phyloP scores from a whole-genome alignment of 2,113 vertebrate genomes.

The Cathartes aura region DNA sequence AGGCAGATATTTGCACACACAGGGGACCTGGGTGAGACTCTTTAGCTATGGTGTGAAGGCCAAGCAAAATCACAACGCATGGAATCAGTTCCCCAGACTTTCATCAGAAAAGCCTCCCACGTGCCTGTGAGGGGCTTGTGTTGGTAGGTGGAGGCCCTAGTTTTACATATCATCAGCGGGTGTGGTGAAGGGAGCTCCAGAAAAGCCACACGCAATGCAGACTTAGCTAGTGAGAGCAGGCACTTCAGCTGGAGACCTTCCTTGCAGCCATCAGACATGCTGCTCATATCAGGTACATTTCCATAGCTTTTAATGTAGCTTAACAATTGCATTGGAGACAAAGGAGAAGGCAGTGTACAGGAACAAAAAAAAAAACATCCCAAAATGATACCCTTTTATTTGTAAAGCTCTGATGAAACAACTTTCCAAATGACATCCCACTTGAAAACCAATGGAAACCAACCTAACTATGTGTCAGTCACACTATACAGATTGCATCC shows the following conservation, averaged over 20 bases:
- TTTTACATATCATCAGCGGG: neutral
- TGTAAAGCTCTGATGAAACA: slow-evolving; percentile 83
- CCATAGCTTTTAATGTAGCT: neutral
- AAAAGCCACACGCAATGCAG: neutral
- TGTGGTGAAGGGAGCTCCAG: neutral
- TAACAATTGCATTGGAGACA: neutral
- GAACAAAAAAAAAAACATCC: slow-evolving; percentile 21
- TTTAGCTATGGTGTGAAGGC: neutral
- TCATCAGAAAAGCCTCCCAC: fast-evolving
- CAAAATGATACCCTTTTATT: slow-evolving; percentile 83
- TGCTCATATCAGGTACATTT: neutral
- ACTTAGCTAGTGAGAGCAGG: neutral
- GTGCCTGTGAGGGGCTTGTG: neutral
- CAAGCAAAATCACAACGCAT: neutral
- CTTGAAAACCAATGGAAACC: slow-evolving; percentile 76
- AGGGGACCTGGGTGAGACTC: neutral
- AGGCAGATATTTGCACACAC: neutral
- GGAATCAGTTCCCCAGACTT: neutral
- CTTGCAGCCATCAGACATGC: neutral
- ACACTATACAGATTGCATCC: slow-evolving; percentile 77
- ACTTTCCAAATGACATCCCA: slow-evolving; percentile 81
- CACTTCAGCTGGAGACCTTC: neutral
- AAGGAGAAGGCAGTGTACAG: slow-evolving; percentile 60
- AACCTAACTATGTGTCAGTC: slow-evolving; percentile 78
- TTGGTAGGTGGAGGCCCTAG: neutral